Evolutionary conservation across 2,888 invertebrate genomes (phyloP), one percentile per base, ranked within the genome.

Genomic region (Petrolisthes cinctipes): DNA sequence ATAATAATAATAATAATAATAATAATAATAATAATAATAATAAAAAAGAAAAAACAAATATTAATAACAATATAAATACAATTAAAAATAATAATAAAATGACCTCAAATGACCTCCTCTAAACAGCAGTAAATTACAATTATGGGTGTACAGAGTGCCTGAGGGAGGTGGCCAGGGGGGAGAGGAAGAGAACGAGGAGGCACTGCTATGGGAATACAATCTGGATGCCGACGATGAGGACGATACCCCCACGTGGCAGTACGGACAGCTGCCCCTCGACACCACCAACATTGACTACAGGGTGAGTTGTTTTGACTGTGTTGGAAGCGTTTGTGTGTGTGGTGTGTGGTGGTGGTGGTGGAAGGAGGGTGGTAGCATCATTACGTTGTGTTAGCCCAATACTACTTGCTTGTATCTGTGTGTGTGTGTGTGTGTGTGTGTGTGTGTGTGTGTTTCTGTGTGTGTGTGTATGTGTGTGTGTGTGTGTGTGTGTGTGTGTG

Each of bases 241-340:
- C 9, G 23, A 85, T 4, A 85, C n/a, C n/a, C 14, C 61, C 1
- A 51, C 66, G 6, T 85, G 85, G 85, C 85, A 61, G 23, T 85
- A 85, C 57, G 85, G 20, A 68, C 85, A 85, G 23, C 76, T 85
- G 11, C 79, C 51, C 1, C 79, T 85, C 4, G 17, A 66, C n/a
- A 7, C 54, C 2, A 54, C 54, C 20, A 3, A 37, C 14, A 20
- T 11, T 4, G 79, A 78, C 51, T 71, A 82, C 66, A 20, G 85
- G 82, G 88, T 88, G 7, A 66, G 83, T 78, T 17, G 53, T 9
- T 0, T 23, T 51, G 11, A n/a, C 20, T 9, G 79, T n/a, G 79
- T 37, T 37, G 2, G 37, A 37, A 37, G 37, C 23, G 9, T 75
- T 20, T 61, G 9, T 17, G 0, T 9, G 17, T 17, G 11, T n/a